A percentile compares a stretch with the other conserved stretches of the same genome.
phyloP scores from a whole-genome alignment of 2,113 vertebrate genomes.

The Colossoma macropomum region DNA sequence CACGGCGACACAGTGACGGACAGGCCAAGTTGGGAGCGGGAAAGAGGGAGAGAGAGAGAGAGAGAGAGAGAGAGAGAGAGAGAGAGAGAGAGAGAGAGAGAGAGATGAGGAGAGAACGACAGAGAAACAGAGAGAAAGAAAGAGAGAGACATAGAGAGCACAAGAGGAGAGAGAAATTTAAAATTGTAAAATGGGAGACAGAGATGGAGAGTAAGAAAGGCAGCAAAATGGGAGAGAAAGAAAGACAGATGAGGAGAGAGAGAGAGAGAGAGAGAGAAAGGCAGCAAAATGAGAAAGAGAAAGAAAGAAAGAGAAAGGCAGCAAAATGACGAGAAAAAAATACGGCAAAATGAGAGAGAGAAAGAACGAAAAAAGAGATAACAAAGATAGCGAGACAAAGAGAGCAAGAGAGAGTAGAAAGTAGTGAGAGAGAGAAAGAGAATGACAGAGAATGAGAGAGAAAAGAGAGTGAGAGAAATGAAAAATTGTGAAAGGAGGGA shows the following conservation, averaged over 20 bases:
- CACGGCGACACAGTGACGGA: conserved; percentile 48
- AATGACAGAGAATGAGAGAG: background rate
- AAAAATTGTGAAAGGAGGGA: background rate
- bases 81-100: background rate
- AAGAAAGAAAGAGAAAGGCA: background rate
- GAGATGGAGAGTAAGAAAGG: background rate
- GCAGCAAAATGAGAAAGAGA: background rate
- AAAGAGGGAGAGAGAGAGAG: background rate
- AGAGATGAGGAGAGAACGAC: no score
- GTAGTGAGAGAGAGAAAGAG: background rate
- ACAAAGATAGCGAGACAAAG: background rate
- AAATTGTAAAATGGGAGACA: no score
- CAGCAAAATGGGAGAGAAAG: no score
- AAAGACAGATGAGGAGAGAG: no score
- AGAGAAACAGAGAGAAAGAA: background rate
- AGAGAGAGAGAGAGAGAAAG: no score
- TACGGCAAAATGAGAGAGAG: no score
- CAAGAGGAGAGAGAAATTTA: no score
- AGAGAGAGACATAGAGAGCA: background rate
- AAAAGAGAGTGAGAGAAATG: background rate
- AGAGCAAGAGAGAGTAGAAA: background rate
- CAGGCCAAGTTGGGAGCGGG: conserved; percentile 50
- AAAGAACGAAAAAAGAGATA: background rate
- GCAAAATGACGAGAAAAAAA: background rate
- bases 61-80: conserved; percentile 28